Evolutionary conservation across 2,113 vertebrate genomes (phyloP).

Genomic region (Nannobrachium achirus): DNA sequence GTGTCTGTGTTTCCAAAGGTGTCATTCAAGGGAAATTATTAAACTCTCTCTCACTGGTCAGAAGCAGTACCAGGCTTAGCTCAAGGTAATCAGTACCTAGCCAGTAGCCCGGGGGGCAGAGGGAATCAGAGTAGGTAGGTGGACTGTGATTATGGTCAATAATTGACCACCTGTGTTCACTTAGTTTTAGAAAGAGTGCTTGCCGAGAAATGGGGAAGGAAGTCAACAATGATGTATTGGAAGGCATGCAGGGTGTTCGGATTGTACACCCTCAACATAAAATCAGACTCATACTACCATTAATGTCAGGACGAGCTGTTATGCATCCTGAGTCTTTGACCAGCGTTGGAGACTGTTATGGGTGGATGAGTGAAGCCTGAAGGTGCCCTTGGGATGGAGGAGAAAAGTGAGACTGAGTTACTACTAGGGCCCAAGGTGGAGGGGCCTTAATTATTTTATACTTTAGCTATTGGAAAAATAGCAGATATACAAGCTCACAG

Average conservation of each 20-base stretch:
- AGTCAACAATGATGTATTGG: background rate
- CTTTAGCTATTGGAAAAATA: too few species aligned
- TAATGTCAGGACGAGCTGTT: too few species aligned
- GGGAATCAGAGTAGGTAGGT: background rate
- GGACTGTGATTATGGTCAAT: conserved; percentile 38
- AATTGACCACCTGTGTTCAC: conserved; percentile 32
- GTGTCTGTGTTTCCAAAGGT: background rate
- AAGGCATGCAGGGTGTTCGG: background rate
- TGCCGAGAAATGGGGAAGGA: background rate
- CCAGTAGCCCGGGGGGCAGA: background rate
- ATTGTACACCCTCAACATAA: background rate
- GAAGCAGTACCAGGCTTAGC: background rate
- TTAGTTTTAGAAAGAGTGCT: background rate
- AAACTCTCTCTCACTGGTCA: conserved; percentile 28
- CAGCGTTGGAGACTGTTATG: too few species aligned
- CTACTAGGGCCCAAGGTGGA: too few species aligned
- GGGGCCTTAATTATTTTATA: too few species aligned
- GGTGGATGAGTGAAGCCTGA: too few species aligned
- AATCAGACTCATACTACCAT: background rate
- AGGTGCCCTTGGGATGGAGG: too few species aligned
- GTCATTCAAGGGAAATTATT: conserved; percentile 54
- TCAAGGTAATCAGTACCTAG: conserved; percentile 45
- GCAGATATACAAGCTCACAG: too few species aligned
- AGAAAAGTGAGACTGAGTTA: too few species aligned
- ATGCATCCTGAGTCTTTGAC: too few species aligned